A percentile compares a stretch with the other conserved stretches of the same genome.
Conservation (phyloP, 2,113 vertebrate genomes). For the Calyptomena viridis region DNA sequence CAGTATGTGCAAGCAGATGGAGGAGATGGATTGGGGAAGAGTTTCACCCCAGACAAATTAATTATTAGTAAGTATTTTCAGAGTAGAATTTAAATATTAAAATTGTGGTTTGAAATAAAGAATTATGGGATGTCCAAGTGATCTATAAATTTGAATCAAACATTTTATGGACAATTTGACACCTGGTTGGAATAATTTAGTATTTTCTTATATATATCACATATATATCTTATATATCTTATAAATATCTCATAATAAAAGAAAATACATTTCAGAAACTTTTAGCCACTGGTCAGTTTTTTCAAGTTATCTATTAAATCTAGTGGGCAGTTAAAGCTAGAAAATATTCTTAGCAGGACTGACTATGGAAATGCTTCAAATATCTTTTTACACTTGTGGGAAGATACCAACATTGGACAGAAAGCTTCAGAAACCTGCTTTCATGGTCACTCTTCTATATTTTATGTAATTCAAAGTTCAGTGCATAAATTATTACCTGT, state of each 20-base stretch:
- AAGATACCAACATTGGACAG: neutral
- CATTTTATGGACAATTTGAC: conserved; percentile 24
- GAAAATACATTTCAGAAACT: neutral
- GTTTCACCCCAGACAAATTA: conserved; percentile 74
- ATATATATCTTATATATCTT: too few species aligned
- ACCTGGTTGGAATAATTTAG: conserved; percentile 8
- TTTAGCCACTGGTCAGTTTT: neutral
- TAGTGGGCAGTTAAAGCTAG: neutral
- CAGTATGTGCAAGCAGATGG: conserved; percentile 81
- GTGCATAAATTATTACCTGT: neutral
- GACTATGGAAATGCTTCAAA: neutral
- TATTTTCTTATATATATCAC: too few species aligned
- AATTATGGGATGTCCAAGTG: conserved; percentile 13
- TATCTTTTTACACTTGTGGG: neutral
- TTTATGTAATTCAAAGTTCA: neutral
- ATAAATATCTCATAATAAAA: neutral
- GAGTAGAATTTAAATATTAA: conserved; percentile 67
- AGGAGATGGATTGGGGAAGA: conserved; percentile 72
- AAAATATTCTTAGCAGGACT: neutral
- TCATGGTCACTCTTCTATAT: neutral
- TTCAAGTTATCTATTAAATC: neutral
- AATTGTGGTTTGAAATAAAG: conserved; percentile 42
- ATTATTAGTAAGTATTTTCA: conserved; percentile 71
- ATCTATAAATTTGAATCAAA: conserved; percentile 28
- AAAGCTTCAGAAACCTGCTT: neutral